phyloP scores from a whole-genome alignment of 2,888 invertebrate species.

The Acleris laterana region DNA sequence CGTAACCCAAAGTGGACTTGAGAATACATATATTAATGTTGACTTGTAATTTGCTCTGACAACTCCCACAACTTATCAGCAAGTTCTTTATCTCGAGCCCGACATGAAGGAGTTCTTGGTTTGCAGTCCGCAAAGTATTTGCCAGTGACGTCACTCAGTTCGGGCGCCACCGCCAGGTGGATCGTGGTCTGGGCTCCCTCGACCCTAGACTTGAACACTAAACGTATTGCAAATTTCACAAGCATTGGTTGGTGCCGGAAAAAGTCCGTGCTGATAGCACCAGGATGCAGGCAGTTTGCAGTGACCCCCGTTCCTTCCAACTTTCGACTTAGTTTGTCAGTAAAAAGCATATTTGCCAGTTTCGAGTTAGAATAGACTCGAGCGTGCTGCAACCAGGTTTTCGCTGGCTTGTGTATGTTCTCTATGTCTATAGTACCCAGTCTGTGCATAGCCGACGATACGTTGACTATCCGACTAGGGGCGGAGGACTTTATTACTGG shows the following conservation, averaged over 20 bases:
- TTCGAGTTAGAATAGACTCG: constrained; percentile 87
- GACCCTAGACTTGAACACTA: constrained; percentile 86
- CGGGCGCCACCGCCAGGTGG: constrained; percentile 87
- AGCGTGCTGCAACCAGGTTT: constrained; percentile 76
- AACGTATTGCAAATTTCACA: constrained; percentile 83
- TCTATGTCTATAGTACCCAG: constrained; percentile 86
- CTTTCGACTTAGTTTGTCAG: constrained; percentile 86
- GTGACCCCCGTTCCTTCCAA: constrained; percentile 87
- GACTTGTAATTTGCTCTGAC: constrained; percentile 73
- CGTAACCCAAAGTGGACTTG: background rate
- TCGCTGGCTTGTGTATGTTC: constrained; percentile 87
- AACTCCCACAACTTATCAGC: constrained; percentile 91
- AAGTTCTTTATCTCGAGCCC: constrained; percentile 85
- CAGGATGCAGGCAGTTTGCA: constrained; percentile 92
- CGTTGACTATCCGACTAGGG: constrained; percentile 89
- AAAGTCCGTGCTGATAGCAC: constrained; percentile 90
- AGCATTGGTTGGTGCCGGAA: constrained; percentile 88
- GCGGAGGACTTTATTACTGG: constrained; percentile 88
- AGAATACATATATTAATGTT: constrained; percentile 10
- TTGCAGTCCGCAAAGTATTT: constrained; percentile 91
- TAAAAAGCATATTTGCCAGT: constrained; percentile 89
- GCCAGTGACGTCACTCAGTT: constrained; percentile 87
- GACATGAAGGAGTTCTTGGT: constrained; percentile 80
- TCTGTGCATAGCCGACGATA: constrained; percentile 89
- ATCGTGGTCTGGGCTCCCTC: constrained; percentile 92